phyloP scores from a whole-genome alignment of 2,113 vertebrate genomes.

The Coreoperca whiteheadi region DNA sequence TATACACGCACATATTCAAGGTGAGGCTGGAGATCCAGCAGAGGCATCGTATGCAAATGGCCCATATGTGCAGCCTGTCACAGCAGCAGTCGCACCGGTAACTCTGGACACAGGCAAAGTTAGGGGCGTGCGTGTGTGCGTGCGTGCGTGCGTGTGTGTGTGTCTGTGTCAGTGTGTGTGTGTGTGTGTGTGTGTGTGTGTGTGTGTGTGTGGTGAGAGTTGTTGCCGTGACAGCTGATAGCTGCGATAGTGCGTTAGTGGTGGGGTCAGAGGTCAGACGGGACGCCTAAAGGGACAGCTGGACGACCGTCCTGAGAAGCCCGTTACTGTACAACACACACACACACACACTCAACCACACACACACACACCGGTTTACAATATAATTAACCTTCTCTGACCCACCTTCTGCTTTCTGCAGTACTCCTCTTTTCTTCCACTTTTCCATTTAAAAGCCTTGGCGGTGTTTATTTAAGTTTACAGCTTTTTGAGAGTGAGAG shows the following conservation, averaged over 20 bases:
- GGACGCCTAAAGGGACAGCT: constrained; percentile 44
- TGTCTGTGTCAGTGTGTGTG: constrained; percentile 9
- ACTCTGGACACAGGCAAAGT: constrained; percentile 27
- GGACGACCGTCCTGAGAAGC: not conserved
- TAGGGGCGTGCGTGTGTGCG: constrained; percentile 13
- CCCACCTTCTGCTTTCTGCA: constrained; percentile 15
- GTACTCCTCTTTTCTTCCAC: not conserved
- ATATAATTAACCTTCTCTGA: constrained; percentile 39
- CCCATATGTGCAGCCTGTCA: constrained; percentile 69
- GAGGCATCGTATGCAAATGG: constrained; percentile 58
- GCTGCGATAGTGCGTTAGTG: not conserved
- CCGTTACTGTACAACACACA: not conserved
- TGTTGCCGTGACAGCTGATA: not conserved
- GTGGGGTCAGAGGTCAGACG: constrained; percentile 37
- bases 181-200: constrained; percentile 18
- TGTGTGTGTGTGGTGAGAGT: not conserved
- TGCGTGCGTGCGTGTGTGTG: constrained; percentile 19
- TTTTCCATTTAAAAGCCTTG: constrained; percentile 15
- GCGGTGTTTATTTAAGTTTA: not conserved
- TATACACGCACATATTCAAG: constrained; percentile 40
- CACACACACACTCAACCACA: constrained; percentile 13
- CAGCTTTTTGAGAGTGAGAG: too few relatives aligned
- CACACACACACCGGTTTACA: constrained; percentile 20
- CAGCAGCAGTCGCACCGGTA: constrained; percentile 14
- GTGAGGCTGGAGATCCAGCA: constrained; percentile 49